Percentiles rank a stretch among this genome's conserved stretches.
Conservation (phyloP, 2,888 invertebrate species). For the Acrocyrtus sp. region DNA sequence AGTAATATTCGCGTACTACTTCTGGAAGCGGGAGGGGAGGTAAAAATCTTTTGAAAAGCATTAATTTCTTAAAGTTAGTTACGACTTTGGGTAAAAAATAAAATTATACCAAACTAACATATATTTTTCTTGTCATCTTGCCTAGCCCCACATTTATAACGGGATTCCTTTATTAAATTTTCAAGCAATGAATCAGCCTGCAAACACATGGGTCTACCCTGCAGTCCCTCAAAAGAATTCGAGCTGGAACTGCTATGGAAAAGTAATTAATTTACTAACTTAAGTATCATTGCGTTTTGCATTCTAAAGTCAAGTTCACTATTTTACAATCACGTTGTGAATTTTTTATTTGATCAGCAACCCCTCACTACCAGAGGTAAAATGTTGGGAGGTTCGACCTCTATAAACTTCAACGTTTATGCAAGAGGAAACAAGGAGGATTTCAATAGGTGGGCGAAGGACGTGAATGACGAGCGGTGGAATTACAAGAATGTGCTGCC, state of each 20-base stretch:
- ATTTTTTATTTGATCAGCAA: background rate
- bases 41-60: too few species aligned
- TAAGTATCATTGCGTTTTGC: background rate
- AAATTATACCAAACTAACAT: too few species aligned
- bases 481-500: background rate
- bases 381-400: slow-evolving; percentile 73
- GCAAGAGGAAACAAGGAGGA: background rate
- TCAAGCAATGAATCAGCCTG: slow-evolving; percentile 14
- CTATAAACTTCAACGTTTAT: background rate
- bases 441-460: background rate
- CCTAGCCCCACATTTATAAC: slow-evolving; percentile 8
- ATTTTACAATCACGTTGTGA: background rate
- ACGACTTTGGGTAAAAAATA: too few species aligned
- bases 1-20: background rate
- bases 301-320: background rate
- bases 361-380: background rate
- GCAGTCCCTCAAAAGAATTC: background rate
- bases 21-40: slow-evolving; percentile 31
- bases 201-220: slow-evolving; percentile 17
- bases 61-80: too few species aligned
- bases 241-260: slow-evolving; percentile 5
- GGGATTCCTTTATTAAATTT: background rate
- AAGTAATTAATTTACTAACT: background rate
- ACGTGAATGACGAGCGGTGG: background rate
- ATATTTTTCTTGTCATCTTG: background rate